Base-by-base conservation (phyloP, 2,113 vertebrate genomes). In the Acanthochromis polyacanthus region DNA sequence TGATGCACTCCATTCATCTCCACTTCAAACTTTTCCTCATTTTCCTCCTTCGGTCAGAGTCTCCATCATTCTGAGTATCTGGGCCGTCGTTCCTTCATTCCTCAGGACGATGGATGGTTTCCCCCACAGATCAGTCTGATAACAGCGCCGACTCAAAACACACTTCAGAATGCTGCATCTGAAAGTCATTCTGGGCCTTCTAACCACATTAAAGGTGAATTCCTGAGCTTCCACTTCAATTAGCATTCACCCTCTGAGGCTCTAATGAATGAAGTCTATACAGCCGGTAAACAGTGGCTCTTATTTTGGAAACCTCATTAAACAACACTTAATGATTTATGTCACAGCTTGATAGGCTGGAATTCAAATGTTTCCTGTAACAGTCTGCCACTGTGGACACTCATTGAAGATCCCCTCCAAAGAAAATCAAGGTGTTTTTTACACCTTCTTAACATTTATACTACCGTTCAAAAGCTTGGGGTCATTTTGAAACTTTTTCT, bases 91-190 rank as follows among this genome's bases (percentile, higher is more conserved):
- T 57, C 75, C 72, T 67, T 81, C 80, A 81, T 88, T 89, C 77
- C 71, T 78, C 67, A 52, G 63, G 56, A 81, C 80, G 84, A 88
- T 85, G 82, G 80, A 91, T 89, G 82, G 73, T 66, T 83, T 86
- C 73, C 77, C 81, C 81, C 38, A 36, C 70, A 79, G 73, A 82
- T 80, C 74, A 43, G 72, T 76, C 60, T 82, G 77, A 88, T 90
- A 73, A 78, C 68, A 57, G 60, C 56, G 12, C n/a, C 17, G 71
- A 82, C 72, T 88, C 63, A 52, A 82, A 75, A 81, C 86, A 92
- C 67, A 80, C 88, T 91, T 78, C 69, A 65, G 20, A 81, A 71
- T 69, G 71, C 65, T 50, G 69, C 71, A 87, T 58, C 59, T 71
- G 70, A 89, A 70, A 80, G 64, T 45, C 72, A 77, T 86, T 76